phyloP scores from a whole-genome alignment of 2,888 invertebrate species.

The Hyalella azteca region DNA sequence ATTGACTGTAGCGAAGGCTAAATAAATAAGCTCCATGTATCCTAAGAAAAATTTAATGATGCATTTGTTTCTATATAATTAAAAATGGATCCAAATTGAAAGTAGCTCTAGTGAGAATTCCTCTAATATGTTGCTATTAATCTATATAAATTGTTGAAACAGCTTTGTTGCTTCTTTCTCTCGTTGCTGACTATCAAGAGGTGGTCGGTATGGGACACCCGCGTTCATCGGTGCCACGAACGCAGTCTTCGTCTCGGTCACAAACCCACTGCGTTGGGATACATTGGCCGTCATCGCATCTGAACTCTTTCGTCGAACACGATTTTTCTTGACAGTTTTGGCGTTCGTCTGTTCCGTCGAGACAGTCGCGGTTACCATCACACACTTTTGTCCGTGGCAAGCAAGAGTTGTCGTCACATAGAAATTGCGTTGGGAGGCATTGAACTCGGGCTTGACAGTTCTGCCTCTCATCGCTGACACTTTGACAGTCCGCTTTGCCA shows the following conservation, averaged over 20 bases:
- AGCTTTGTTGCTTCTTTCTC: too few relatives aligned
- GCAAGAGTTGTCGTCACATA: conserved; percentile 88
- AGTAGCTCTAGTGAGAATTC: too few relatives aligned
- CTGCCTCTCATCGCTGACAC: conserved; percentile 82
- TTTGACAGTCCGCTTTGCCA: conserved; percentile 77
- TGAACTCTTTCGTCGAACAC: conserved; percentile 80
- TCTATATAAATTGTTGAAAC: too few relatives aligned
- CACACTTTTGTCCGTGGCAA: conserved; percentile 94
- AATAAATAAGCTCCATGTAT: too few relatives aligned
- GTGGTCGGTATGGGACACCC: too few relatives aligned
- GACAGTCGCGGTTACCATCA: conserved; percentile 93
- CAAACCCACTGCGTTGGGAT: conserved; percentile 49
- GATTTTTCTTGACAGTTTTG: conserved; percentile 79
- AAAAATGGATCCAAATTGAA: too few relatives aligned
- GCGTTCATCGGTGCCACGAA: conserved; percentile 47
- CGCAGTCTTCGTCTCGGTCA: conserved; percentile 51
- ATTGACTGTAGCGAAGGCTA: too few relatives aligned
- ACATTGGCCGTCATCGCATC: conserved; percentile 75
- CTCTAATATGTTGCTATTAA: too few relatives aligned
- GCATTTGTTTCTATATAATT: too few relatives aligned
- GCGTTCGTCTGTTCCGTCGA: conserved; percentile 93
- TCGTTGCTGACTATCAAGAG: too few relatives aligned
- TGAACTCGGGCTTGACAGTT: conserved; percentile 73
- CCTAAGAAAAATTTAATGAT: too few relatives aligned
- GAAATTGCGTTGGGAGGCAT: conserved; percentile 84